Percentiles rank a stretch among this genome's conserved stretches.
These are phyloP conservation scores for Hemibagrus wyckioides DNA, from an alignment of 2,113 vertebrate genomes.

Conservation along the genomic window DNA sequence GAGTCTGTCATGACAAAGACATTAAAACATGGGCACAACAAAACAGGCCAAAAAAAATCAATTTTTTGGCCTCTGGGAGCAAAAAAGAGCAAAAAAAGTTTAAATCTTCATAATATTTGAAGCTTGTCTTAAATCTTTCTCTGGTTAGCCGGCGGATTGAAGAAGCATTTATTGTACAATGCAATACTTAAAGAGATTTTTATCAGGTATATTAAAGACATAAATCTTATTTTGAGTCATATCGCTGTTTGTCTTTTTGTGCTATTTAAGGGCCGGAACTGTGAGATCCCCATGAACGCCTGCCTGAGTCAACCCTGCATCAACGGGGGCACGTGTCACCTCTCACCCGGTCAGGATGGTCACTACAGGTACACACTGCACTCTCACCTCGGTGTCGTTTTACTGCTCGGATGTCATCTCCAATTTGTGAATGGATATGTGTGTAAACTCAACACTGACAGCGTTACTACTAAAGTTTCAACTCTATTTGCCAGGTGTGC, in stretches of 20 bases:
- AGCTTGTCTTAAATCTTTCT: too few species aligned
- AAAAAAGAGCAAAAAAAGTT: too few species aligned
- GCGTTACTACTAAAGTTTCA: conserved; percentile 2
- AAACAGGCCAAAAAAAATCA: too few species aligned
- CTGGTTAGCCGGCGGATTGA: too few species aligned
- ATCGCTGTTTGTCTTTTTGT: neutral
- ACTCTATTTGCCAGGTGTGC: conserved; percentile 7
- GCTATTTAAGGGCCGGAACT: conserved; percentile 83
- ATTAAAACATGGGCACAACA: too few species aligned
- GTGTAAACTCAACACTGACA: conserved; percentile 22
- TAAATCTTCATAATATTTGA: too few species aligned
- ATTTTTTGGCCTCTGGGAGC: too few species aligned
- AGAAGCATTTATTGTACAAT: neutral
- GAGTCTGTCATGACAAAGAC: too few species aligned
- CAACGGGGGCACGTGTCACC: conserved; percentile 91
- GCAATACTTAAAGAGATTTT: neutral
- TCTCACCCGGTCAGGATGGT: conserved; percentile 79
- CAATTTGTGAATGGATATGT: neutral
- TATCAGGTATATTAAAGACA: neutral
- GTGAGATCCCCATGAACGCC: conserved; percentile 86
- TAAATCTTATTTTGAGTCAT: neutral
- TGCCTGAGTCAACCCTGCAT: conserved; percentile 89
- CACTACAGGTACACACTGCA: conserved; percentile 84
- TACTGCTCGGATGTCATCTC: neutral
- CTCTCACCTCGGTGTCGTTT: neutral